phyloP scores from a whole-genome alignment of 2,113 vertebrate species.

The Ardeotis arabs region DNA sequence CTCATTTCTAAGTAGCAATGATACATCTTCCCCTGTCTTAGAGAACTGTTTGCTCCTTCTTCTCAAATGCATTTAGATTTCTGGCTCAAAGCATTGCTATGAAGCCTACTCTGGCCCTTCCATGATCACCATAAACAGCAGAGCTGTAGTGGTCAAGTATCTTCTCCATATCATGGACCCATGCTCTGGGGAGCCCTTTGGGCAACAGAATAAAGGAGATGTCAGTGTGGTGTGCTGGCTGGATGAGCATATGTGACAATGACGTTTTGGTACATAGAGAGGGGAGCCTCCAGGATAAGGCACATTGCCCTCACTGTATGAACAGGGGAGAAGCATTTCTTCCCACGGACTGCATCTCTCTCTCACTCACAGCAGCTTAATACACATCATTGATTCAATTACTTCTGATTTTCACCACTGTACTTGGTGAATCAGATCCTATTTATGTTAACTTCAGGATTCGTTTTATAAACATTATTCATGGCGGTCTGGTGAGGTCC shows the following conservation, averaged over 20 bases:
- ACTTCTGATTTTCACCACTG: neutral
- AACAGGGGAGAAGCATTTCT: neutral
- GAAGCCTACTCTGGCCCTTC: neutral
- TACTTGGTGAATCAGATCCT: neutral
- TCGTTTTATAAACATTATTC: slow-evolving; percentile 12
- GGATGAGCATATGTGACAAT: accelerated
- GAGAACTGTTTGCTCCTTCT: neutral
- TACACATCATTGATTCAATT: neutral
- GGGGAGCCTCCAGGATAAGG: neutral
- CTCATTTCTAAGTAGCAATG: neutral
- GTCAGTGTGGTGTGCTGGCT: neutral
- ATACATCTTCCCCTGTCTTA: neutral
- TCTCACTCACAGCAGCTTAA: neutral
- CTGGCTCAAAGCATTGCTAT: neutral
- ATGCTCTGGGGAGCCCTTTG: neutral
- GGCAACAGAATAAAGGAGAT: neutral
- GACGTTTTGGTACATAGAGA: neutral
- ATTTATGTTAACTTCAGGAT: neutral
- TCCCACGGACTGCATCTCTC: neutral
- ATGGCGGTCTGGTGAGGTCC: too few species aligned
- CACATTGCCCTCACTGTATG: neutral
- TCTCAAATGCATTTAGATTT: neutral
- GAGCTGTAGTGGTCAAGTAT: neutral
- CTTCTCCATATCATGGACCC: neutral
- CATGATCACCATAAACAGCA: neutral